These are phyloP conservation scores for Ianthella basta DNA, from an alignment of 37 sponge, comb jelly and placozoan species.

Conservation along the genomic window DNA sequence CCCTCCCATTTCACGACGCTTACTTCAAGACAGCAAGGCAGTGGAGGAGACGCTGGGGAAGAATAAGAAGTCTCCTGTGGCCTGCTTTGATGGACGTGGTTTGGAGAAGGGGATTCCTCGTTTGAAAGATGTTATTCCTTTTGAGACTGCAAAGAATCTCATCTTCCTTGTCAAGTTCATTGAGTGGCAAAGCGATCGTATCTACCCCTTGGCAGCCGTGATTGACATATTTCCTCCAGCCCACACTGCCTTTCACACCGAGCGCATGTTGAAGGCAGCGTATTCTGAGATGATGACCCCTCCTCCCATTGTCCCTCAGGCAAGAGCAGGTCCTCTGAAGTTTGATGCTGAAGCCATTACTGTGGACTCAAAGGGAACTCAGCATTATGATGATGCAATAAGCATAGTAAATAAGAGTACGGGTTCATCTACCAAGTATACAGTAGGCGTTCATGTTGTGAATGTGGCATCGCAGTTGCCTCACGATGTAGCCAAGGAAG, in stretches of 20 bases:
- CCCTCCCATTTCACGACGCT: slow-evolving; percentile 46
- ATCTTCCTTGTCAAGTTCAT: slow-evolving; percentile 54
- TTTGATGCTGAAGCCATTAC: background rate
- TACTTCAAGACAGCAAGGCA: background rate
- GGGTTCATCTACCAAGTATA: background rate
- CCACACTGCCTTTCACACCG: slow-evolving; percentile 35
- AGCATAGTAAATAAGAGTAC: background rate
- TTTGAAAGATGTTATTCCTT: slow-evolving; percentile 57
- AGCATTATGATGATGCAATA: background rate
- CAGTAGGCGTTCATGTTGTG: background rate
- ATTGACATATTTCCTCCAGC: slow-evolving; percentile 50
- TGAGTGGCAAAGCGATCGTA: slow-evolving; percentile 39
- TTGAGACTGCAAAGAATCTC: slow-evolving; percentile 46
- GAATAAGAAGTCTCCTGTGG: background rate
- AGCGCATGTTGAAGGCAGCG: slow-evolving; percentile 31
- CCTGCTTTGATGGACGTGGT: slow-evolving; percentile 1
- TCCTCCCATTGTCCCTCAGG: background rate
- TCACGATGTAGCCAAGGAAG: background rate
- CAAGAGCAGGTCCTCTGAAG: background rate
- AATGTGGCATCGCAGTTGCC: slow-evolving; percentile 8
- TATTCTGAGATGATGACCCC: slow-evolving; percentile 20
- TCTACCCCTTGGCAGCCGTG: slow-evolving; percentile 50
- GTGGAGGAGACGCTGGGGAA: background rate
- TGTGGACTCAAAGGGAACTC: background rate
- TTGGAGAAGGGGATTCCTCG: slow-evolving; percentile 42